Evolutionary conservation across 2,113 vertebrate genomes (phyloP).

Genomic region (Pangasianodon hypophthalmus): DNA sequence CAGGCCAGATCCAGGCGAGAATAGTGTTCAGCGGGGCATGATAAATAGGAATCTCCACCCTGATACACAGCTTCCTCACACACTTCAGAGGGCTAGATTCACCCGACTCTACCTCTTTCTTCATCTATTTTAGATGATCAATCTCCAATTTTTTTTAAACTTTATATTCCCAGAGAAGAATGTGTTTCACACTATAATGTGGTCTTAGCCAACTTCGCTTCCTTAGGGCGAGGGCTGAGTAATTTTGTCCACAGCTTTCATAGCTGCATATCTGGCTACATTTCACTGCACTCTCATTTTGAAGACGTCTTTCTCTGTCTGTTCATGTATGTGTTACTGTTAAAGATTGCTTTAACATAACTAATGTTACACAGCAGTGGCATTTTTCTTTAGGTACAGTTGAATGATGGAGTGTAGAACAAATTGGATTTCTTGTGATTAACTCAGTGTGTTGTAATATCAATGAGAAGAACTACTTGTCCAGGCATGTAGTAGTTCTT

Average conservation of each 20-base stretch:
- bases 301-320: not conserved
- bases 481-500: constrained; percentile 48
- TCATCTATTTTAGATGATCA: constrained; percentile 44
- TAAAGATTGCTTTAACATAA: constrained; percentile 1
- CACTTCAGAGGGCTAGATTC: constrained; percentile 42
- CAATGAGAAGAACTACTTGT: constrained; percentile 53
- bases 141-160: constrained; percentile 37
- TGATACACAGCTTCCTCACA: constrained; percentile 63
- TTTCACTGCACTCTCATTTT: constrained; percentile 22
- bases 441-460: constrained; percentile 58
- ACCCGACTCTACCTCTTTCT: not conserved
- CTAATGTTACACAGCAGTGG: not conserved
- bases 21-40: constrained; percentile 57
- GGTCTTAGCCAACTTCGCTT: constrained; percentile 52
- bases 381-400: constrained; percentile 49
- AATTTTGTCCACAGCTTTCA: constrained; percentile 40
- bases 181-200: constrained; percentile 39
- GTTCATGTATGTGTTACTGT: constrained; percentile 1
- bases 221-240: constrained; percentile 27
- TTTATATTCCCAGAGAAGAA: constrained; percentile 47
- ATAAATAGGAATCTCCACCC: constrained; percentile 71
- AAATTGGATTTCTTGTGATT: constrained; percentile 55
- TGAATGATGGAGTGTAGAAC: constrained; percentile 26
- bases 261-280: constrained; percentile 43
- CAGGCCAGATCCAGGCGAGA: constrained; percentile 65